Percentiles rank a stretch among this genome's conserved stretches.
Evolutionary conservation across 1,140 invertebrate genomes (phyloP).

Genomic region (Aphidius ervi): DNA sequence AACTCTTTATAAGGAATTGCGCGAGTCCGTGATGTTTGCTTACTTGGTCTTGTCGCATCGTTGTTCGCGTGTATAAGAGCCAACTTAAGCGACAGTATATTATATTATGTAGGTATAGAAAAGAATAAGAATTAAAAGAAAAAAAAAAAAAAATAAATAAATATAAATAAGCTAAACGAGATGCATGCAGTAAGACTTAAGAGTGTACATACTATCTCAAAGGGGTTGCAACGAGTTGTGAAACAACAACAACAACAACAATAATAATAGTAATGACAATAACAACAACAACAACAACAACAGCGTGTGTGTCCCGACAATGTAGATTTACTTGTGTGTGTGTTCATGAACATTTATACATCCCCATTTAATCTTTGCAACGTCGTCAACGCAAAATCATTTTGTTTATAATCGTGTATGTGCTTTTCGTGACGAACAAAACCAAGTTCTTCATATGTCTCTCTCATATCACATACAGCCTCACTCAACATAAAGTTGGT

Average conservation of each 20-base stretch:
- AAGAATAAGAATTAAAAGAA: background rate
- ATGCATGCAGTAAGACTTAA: no score
- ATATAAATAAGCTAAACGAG: background rate
- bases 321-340: background rate
- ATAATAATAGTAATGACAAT: no score
- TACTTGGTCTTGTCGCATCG: no score
- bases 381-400: constrained; percentile 10
- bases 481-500: constrained; percentile 2
- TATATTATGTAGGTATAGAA: background rate
- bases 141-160: background rate
- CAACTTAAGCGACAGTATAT: constrained; percentile 3
- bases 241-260: background rate
- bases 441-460: background rate
- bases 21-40: no score
- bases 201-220: no score
- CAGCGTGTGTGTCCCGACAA: background rate
- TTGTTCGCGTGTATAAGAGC: no score
- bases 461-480: background rate
- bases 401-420: constrained; percentile 7
- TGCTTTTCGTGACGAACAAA: constrained; percentile 12
- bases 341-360: no score
- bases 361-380: background rate
- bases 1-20: constrained; percentile 13
- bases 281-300: background rate
- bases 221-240: no score